These are phyloP conservation scores for Pollenia griseotomentosa DNA, from an alignment of 2,888 invertebrate genomes.

Conservation along the genomic window DNA sequence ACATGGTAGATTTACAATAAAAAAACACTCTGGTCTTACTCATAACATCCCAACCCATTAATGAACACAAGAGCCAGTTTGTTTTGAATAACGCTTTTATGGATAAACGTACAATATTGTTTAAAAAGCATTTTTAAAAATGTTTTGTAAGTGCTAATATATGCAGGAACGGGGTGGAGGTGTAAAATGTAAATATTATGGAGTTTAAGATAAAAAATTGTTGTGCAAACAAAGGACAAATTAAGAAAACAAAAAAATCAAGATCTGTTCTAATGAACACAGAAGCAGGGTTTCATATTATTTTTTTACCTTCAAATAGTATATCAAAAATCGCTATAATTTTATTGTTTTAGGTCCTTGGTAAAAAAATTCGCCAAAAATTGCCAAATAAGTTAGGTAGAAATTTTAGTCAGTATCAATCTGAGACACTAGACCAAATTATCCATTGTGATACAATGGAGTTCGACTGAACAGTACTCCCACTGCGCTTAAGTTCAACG, in stretches of 20 bases:
- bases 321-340: no score
- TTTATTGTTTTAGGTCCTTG: no score
- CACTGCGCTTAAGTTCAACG: no score
- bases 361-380: no score
- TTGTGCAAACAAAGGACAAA: conserved; percentile 45
- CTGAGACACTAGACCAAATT: no score
- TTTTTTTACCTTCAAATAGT: no score
- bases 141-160: conserved; percentile 56
- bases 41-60: conserved; percentile 34
- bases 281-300: background rate
- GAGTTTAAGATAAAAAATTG: background rate
- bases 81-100: conserved; percentile 63
- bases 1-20: conserved; percentile 19
- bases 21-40: conserved; percentile 1
- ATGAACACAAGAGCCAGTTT: conserved; percentile 9
- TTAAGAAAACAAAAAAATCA: no score
- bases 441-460: no score
- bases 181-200: background rate
- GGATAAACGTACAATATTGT: conserved; percentile 48
- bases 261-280: conserved; percentile 30
- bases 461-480: no score
- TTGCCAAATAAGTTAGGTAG: no score
- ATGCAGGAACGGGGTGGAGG: background rate
- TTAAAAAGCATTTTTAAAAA: conserved; percentile 25
- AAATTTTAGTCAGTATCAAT: no score